Conservation (phyloP, 2,113 vertebrate species). For the Engystomops pustulosus region DNA sequence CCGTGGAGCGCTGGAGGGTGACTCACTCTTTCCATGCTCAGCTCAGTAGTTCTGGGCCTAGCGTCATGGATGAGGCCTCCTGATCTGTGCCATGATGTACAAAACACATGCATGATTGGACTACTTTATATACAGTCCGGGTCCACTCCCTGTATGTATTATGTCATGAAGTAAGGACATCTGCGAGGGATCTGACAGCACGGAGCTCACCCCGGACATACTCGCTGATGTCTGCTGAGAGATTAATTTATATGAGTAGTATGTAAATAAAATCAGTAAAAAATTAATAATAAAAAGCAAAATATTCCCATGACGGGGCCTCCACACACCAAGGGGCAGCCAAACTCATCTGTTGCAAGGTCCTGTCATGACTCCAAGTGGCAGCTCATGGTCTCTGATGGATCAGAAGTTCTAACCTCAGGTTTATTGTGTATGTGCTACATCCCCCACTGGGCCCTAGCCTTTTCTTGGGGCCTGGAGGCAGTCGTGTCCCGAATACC, state of each 20-base stretch:
- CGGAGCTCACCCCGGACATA: not conserved
- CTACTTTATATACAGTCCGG: not conserved
- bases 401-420: too few relatives aligned
- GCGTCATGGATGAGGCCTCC: slow-evolving; percentile 8
- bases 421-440: too few relatives aligned
- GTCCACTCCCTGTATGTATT: slow-evolving; percentile 13
- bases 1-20: not conserved
- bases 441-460: too few relatives aligned
- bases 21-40: slow-evolving; percentile 28
- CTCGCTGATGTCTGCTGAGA: not conserved
- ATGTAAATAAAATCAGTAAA: too few relatives aligned
- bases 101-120: slow-evolving; percentile 29
- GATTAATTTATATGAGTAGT: too few relatives aligned
- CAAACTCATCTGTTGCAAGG: too few relatives aligned
- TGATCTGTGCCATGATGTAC: not conserved
- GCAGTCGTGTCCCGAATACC: too few relatives aligned
- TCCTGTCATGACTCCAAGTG: too few relatives aligned
- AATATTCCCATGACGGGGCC: not conserved
- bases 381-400: too few relatives aligned
- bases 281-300: too few relatives aligned
- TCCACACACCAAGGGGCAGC: too few relatives aligned
- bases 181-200: not conserved
- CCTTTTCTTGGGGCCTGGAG: too few relatives aligned
- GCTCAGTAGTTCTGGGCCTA: not conserved
- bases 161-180: slow-evolving; percentile 20